Conservation (phyloP, 1,140 invertebrate genomes). For the Nasonia vitripennis region DNA sequence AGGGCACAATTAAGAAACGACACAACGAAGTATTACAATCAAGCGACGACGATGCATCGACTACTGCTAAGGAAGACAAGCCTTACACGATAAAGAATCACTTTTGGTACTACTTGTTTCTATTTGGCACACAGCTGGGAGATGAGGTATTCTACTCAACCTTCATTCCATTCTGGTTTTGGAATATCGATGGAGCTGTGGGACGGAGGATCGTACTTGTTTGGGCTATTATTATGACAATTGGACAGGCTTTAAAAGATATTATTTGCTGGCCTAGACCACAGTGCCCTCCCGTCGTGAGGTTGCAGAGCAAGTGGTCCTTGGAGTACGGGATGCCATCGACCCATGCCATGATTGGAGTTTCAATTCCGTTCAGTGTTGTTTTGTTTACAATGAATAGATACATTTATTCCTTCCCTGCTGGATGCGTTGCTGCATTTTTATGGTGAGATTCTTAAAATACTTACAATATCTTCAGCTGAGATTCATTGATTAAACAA, state of each 20-base stretch:
- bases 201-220: slow-evolving; percentile 86
- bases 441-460: slow-evolving; percentile 71
- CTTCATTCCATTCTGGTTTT: slow-evolving; percentile 94
- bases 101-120: slow-evolving; percentile 91
- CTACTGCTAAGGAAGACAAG: slow-evolving; percentile 50
- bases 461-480: background rate
- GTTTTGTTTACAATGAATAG: slow-evolving; percentile 86
- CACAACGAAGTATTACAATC: slow-evolving; percentile 9
- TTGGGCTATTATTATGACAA: slow-evolving; percentile 91
- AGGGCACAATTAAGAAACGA: slow-evolving; percentile 41
- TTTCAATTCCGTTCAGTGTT: slow-evolving; percentile 90
- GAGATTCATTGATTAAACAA: slow-evolving; percentile 1
- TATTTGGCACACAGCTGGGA: slow-evolving; percentile 88
- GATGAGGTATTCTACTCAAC: slow-evolving; percentile 92
- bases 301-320: slow-evolving; percentile 90
- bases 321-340: slow-evolving; percentile 96
- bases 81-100: slow-evolving; percentile 81
- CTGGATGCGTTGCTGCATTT: slow-evolving; percentile 76
- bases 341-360: slow-evolving; percentile 93
- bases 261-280: slow-evolving; percentile 90
- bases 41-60: slow-evolving; percentile 49
- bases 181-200: slow-evolving; percentile 92
- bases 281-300: slow-evolving; percentile 85
- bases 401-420: slow-evolving; percentile 83
- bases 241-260: slow-evolving; percentile 92